These are phyloP conservation scores for Xyrichtys novacula DNA, from an alignment of 2,797 vertebrate species.

Conservation along the genomic window DNA sequence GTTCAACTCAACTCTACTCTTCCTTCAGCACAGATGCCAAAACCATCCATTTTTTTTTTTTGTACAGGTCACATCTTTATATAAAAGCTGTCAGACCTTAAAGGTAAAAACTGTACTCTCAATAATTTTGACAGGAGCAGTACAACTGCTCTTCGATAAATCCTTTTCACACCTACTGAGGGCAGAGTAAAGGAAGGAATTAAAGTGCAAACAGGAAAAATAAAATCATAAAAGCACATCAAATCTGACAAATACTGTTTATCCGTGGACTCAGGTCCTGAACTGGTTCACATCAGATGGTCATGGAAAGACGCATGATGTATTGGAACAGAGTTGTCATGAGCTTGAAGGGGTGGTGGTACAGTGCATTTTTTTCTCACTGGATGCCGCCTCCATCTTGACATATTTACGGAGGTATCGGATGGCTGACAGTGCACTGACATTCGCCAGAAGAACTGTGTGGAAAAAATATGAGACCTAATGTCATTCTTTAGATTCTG, in stretches of 20 bases:
- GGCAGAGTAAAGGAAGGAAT: conserved; percentile 1
- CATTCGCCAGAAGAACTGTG: conserved; percentile 92
- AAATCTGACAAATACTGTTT: conserved; percentile 15
- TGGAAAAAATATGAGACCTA: conserved; percentile 49
- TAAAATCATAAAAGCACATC: conserved; percentile 32
- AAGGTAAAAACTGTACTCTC: neutral
- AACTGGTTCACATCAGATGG: neutral
- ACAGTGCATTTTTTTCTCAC: conserved; percentile 46
- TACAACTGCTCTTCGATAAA: neutral
- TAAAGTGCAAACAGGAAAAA: conserved; percentile 14
- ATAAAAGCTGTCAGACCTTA: conserved; percentile 14
- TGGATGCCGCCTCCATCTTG: conserved; percentile 66
- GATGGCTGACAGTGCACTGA: conserved; percentile 95
- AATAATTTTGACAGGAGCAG: neutral
- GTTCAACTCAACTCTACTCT: conserved; percentile 19
- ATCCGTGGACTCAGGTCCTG: neutral
- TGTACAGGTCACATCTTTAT: conserved; percentile 5
- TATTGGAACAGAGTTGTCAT: conserved; percentile 33
- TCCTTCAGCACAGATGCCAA: conserved; percentile 17
- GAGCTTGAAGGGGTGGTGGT: conserved; percentile 40
- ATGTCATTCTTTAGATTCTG: neutral
- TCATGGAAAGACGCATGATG: conserved; percentile 1
- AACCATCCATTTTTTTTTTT: too few species aligned
- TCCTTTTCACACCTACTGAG: neutral
- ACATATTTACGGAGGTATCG: conserved; percentile 90